phyloP scores from a whole-genome alignment of 2,113 vertebrate genomes.

The Amphiprion ocellaris region DNA sequence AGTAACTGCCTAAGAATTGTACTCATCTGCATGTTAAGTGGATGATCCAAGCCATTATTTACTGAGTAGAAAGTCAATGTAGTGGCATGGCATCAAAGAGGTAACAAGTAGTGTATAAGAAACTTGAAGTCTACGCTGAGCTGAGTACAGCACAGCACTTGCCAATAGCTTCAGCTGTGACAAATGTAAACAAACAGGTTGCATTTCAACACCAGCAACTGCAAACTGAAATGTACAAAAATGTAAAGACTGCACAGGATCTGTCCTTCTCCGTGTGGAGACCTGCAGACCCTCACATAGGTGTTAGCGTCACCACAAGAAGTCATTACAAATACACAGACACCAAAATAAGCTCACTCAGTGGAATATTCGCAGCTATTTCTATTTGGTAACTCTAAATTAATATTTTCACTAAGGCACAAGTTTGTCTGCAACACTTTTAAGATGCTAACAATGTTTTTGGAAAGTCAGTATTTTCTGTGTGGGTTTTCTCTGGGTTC shows the following conservation, averaged over 20 bases:
- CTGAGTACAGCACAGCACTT: too few species aligned
- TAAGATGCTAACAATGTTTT: too few species aligned
- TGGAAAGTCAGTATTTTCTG: too few species aligned
- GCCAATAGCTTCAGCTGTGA: background rate
- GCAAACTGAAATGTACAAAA: background rate
- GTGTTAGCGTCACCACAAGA: slow-evolving; percentile 2
- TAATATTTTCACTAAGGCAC: background rate
- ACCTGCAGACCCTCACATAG: slow-evolving; percentile 5
- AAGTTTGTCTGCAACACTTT: background rate
- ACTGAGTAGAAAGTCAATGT: slow-evolving; percentile 15
- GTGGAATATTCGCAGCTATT: background rate
- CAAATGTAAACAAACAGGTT: background rate
- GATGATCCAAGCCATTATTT: background rate
- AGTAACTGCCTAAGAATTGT: background rate
- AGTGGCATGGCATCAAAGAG: background rate
- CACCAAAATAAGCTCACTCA: background rate
- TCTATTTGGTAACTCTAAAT: background rate
- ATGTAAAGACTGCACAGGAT: background rate
- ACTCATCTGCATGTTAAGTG: slow-evolving; percentile 13
- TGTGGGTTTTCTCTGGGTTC: too few species aligned
- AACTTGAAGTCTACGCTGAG: background rate
- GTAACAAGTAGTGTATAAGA: background rate
- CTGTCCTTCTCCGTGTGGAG: background rate
- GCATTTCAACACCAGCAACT: background rate
- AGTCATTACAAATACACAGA: slow-evolving; percentile 3